These are phyloP conservation scores for Drosophila meridionalis DNA, from an alignment of 2,888 invertebrate genomes.

Conservation along the genomic window DNA sequence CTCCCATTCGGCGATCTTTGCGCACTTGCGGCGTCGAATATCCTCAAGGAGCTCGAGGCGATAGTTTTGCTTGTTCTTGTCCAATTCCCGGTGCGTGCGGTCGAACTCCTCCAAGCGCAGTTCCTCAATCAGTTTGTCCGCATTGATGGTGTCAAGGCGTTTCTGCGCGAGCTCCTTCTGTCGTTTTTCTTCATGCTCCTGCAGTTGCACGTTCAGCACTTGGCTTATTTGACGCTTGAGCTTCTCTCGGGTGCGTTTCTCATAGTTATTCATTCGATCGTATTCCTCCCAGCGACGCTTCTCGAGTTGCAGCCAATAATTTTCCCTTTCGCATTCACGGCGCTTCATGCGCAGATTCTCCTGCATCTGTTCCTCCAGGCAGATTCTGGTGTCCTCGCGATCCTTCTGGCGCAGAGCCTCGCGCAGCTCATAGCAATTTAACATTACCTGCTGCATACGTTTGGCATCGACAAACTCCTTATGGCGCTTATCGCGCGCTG, in stretches of 20 bases:
- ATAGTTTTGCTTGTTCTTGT: constrained; percentile 48
- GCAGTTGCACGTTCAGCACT: constrained; percentile 62
- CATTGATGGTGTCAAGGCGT: constrained; percentile 48
- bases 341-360: constrained; percentile 72
- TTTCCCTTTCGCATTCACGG: constrained; percentile 65
- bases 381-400: constrained; percentile 64
- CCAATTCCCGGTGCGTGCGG: constrained; percentile 17
- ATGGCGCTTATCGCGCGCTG: constrained; percentile 58
- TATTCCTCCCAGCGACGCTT: constrained; percentile 50
- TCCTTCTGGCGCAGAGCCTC: constrained; percentile 77
- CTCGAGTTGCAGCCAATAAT: constrained; percentile 75
- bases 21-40: constrained; percentile 56
- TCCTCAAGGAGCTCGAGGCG: constrained; percentile 69
- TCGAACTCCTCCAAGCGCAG: constrained; percentile 70
- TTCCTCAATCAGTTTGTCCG: constrained; percentile 62
- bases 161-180: constrained; percentile 59
- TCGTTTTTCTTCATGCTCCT: constrained; percentile 46
- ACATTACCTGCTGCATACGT: constrained; percentile 78
- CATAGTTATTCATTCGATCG: constrained; percentile 63
- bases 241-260: constrained; percentile 56
- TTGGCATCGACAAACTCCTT: constrained; percentile 73
- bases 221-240: constrained; percentile 56
- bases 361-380: constrained; percentile 81
- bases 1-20: constrained; percentile 38
- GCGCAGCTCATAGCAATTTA: constrained; percentile 82